Percentiles rank a stretch among this genome's conserved stretches.
phyloP scores from a whole-genome alignment of 2,113 vertebrate genomes.

The Amblyopsis rosae region DNA sequence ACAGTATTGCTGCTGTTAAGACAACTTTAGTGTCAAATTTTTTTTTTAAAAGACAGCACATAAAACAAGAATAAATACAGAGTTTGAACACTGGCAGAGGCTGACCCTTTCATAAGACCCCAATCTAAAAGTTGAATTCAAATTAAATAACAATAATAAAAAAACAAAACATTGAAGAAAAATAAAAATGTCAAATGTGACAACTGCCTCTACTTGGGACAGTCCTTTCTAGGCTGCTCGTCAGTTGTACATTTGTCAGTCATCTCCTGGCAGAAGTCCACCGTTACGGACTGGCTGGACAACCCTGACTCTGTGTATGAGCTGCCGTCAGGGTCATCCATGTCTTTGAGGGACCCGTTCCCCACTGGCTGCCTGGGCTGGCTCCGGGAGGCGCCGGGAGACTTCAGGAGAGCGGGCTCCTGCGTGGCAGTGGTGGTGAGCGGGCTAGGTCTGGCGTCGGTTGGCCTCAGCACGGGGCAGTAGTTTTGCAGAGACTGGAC shows the following conservation, averaged over 20 bases:
- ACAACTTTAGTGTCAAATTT: slow-evolving; percentile 84
- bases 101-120: slow-evolving; percentile 81
- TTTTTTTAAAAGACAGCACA: slow-evolving; percentile 30
- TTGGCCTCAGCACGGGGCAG: slow-evolving; percentile 89
- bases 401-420: slow-evolving; percentile 82
- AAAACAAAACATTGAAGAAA: slow-evolving; percentile 31
- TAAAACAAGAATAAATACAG: slow-evolving; percentile 77
- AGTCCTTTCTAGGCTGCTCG: slow-evolving; percentile 96
- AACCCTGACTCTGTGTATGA: slow-evolving; percentile 77
- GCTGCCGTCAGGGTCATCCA: slow-evolving; percentile 72
- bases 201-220: slow-evolving; percentile 76
- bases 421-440: slow-evolving; percentile 77
- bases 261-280: slow-evolving; percentile 99
- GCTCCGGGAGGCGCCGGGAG: slow-evolving; percentile 79
- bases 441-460: slow-evolving; percentile 73
- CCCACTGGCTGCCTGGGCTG: slow-evolving; percentile 77
- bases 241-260: slow-evolving; percentile 99
- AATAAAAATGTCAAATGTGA: slow-evolving; percentile 21
- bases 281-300: slow-evolving; percentile 92
- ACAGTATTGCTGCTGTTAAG: slow-evolving; percentile 86
- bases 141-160: slow-evolving; percentile 71
- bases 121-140: slow-evolving; percentile 60
- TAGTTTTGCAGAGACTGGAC: slow-evolving; percentile 94
- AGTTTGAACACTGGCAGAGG: slow-evolving; percentile 85
- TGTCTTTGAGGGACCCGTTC: slow-evolving; percentile 64